phyloP scores from a whole-genome alignment of 2,888 invertebrate genomes.

The Sympetrum striolatum region DNA sequence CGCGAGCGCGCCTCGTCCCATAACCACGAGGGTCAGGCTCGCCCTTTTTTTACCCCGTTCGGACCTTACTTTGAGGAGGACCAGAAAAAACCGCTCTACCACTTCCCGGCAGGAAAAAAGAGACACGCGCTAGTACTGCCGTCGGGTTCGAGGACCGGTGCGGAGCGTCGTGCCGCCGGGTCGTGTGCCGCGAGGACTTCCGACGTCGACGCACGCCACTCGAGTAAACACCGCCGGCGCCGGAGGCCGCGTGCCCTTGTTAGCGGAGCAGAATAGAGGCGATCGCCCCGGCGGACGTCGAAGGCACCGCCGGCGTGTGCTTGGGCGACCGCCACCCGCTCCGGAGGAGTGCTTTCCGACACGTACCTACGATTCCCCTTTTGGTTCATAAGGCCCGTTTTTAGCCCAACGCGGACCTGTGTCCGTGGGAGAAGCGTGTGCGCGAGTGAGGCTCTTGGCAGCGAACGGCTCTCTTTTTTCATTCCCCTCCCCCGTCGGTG shows the following conservation, averaged over 20 bases:
- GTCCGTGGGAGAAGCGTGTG: neutral
- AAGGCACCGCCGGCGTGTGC: neutral
- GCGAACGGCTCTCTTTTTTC: constrained; percentile 17
- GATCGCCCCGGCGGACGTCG: neutral
- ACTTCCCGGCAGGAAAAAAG: neutral
- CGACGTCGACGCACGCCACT: neutral
- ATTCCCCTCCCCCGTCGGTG: neutral
- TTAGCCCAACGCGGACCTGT: neutral
- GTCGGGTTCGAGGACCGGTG: neutral
- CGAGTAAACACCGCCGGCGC: neutral
- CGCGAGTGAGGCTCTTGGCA: neutral
- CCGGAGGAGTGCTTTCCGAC: neutral
- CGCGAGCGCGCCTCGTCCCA: neutral
- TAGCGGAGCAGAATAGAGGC: neutral
- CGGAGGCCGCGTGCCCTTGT: neutral
- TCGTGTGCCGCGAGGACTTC: neutral
- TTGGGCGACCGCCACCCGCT: neutral
- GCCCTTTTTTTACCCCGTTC: neutral
- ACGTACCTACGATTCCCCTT: neutral
- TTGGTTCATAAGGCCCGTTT: neutral
- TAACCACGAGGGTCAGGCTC: constrained; percentile 1
- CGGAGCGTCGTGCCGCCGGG: neutral
- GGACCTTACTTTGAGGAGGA: neutral
- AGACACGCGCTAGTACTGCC: neutral
- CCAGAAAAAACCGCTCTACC: neutral